Evolutionary conservation across 2,797 vertebrate species (phyloP).

Genomic region (Lepilemur ruficaudatus): DNA sequence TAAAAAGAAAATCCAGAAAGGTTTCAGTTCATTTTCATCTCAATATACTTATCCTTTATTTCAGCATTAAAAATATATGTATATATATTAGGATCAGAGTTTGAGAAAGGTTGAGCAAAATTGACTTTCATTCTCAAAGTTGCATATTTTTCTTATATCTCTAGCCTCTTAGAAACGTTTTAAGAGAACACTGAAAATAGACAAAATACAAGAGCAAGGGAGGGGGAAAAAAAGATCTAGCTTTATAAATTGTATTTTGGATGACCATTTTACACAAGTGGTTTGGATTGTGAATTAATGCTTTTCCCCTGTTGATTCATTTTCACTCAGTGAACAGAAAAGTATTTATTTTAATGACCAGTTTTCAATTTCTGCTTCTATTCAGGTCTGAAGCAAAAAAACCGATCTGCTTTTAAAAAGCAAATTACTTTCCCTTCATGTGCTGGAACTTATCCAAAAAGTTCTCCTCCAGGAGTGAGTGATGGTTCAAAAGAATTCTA

Average conservation of each 20-base stretch:
- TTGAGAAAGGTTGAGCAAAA: background rate
- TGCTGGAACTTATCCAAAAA: background rate
- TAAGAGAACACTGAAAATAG: background rate
- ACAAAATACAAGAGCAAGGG: background rate
- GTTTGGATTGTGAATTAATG: conserved; percentile 7
- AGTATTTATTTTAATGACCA: conserved; percentile 64
- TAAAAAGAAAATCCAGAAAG: background rate
- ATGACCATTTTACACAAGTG: conserved; percentile 56
- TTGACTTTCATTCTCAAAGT: background rate
- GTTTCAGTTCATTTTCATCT: background rate
- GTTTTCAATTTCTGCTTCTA: conserved; percentile 55
- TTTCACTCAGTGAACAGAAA: conserved; percentile 61
- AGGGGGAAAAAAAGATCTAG: background rate
- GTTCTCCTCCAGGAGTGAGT: background rate
- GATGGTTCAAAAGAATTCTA: conserved; percentile 24
- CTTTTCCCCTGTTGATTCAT: conserved; percentile 41
- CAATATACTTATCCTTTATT: background rate
- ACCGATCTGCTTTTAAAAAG: background rate
- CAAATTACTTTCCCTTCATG: background rate
- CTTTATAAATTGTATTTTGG: conserved; percentile 21
- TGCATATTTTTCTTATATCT: conserved; percentile 35
- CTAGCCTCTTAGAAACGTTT: conserved; percentile 29
- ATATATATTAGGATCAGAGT: background rate
- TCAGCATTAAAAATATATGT: background rate
- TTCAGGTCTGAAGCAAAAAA: conserved; percentile 45